These are phyloP conservation scores for Eulithis testata DNA, from an alignment of 2,888 invertebrate genomes.

Conservation along the genomic window DNA sequence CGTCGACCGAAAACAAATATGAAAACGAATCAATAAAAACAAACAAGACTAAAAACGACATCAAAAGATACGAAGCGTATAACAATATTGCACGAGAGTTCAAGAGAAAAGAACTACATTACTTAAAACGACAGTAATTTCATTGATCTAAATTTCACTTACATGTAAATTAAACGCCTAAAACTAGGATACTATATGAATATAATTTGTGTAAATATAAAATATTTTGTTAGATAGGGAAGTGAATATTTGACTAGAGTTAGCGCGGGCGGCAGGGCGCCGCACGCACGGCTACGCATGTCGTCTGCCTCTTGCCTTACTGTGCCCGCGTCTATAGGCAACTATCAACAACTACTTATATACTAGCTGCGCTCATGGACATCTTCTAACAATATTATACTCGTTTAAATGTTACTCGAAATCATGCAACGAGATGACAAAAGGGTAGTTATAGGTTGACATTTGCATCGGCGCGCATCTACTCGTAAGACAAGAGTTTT, in stretches of 20 bases:
- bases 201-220: slow-evolving; percentile 86
- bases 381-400: slow-evolving; percentile 10
- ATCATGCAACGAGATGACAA: slow-evolving; percentile 22
- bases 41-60: slow-evolving; percentile 60
- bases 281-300: slow-evolving; percentile 38
- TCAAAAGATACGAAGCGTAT: slow-evolving; percentile 74
- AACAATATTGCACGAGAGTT: slow-evolving; percentile 81
- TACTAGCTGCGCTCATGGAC: slow-evolving; percentile 14
- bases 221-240: slow-evolving; percentile 81
- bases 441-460: slow-evolving; percentile 31
- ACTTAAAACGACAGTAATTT: slow-evolving; percentile 60
- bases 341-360: slow-evolving; percentile 16
- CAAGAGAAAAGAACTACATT: slow-evolving; percentile 71
- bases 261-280: slow-evolving; percentile 60
- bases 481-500: slow-evolving; percentile 39
- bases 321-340: slow-evolving; percentile 23
- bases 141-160: slow-evolving; percentile 67
- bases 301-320: slow-evolving; percentile 42
- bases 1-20: slow-evolving; percentile 59
- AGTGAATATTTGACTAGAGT: slow-evolving; percentile 85
- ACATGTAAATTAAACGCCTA: slow-evolving; percentile 81
- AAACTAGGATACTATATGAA: slow-evolving; percentile 84
- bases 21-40: slow-evolving; percentile 55
- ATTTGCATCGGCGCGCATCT: slow-evolving; percentile 33
- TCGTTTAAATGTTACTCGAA: slow-evolving; percentile 19